These are phyloP conservation scores for Amniataba percoides DNA, from an alignment of 2,797 vertebrate genomes.

Conservation along the genomic window DNA sequence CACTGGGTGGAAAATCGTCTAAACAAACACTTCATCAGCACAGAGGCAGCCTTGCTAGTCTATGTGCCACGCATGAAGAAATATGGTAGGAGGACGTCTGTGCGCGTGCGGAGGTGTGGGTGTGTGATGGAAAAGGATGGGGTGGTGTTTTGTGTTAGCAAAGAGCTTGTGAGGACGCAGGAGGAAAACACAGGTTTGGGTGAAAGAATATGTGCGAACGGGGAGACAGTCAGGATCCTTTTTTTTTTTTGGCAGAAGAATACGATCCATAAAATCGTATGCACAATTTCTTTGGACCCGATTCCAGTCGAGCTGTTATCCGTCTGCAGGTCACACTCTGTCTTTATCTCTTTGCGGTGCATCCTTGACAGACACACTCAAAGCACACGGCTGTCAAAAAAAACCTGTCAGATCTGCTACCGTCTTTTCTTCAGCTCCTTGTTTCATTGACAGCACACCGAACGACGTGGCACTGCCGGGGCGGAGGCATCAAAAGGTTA, in stretches of 20 bases:
- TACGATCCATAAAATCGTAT: conserved; percentile 1
- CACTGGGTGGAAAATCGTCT: conserved; percentile 81
- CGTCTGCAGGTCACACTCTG: conserved; percentile 40
- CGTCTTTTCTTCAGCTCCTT: conserved; percentile 13
- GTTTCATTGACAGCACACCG: conserved; percentile 31
- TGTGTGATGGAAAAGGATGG: conserved; percentile 31
- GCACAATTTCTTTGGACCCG: conserved; percentile 9
- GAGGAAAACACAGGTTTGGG: conserved; percentile 19
- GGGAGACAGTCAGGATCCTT: conserved; percentile 17
- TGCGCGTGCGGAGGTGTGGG: conserved; percentile 34
- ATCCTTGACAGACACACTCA: conserved; percentile 45
- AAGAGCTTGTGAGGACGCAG: conserved; percentile 6
- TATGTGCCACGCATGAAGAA: conserved; percentile 58
- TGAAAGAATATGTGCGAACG: conserved; percentile 32
- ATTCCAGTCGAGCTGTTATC: conserved; percentile 20
- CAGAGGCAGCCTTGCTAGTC: conserved; percentile 53
- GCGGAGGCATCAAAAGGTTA: conserved; percentile 12
- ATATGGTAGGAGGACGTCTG: conserved; percentile 38
- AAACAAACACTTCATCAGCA: conserved; percentile 84
- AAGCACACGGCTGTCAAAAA: conserved; percentile 50
- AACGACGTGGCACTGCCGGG: conserved; percentile 7
- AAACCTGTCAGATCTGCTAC: conserved; percentile 1
- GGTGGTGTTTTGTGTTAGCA: not conserved
- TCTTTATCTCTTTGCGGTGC: conserved; percentile 31
- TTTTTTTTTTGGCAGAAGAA: conserved; percentile 13